These are phyloP conservation scores for Zhuqinia jingwanae DNA, from an alignment of 2,888 invertebrate species.

Conservation along the genomic window DNA sequence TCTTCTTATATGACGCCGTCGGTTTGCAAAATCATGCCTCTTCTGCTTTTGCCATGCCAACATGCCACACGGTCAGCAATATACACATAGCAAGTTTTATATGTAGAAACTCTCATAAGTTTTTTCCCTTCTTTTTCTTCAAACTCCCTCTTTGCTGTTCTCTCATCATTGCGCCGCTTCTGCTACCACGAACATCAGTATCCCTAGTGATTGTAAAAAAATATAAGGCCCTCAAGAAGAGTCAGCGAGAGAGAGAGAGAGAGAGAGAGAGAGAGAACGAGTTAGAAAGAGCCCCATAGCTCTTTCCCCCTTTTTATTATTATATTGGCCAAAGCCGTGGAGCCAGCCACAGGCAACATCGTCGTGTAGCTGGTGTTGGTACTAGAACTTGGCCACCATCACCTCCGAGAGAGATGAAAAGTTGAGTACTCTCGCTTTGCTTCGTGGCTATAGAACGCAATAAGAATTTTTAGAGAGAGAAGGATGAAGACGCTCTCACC, in stretches of 20 bases:
- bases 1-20: not conserved
- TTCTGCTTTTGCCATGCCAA: not conserved
- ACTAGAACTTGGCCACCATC: no score
- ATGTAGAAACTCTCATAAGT: not conserved
- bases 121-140: not conserved
- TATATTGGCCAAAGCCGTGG: constrained; percentile 17
- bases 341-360: constrained; percentile 14
- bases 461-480: not conserved
- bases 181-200: not conserved
- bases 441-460: not conserved
- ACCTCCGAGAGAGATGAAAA: not conserved
- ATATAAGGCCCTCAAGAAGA: constrained; percentile 8
- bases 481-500: not conserved
- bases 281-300: constrained; percentile 27
- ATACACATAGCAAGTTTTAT: no score
- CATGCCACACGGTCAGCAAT: no score
- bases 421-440: not conserved
- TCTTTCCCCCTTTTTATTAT: constrained; percentile 10
- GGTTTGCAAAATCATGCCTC: constrained; percentile 23
- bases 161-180: no score
- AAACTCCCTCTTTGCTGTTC: no score
- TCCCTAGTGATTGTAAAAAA: constrained; percentile 15
- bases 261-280: not conserved
- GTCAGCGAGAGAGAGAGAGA: not conserved
- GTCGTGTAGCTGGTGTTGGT: not conserved